Base-by-base conservation (phyloP, 2,113 vertebrate species). In the Anarrhichthys ocellatus region DNA sequence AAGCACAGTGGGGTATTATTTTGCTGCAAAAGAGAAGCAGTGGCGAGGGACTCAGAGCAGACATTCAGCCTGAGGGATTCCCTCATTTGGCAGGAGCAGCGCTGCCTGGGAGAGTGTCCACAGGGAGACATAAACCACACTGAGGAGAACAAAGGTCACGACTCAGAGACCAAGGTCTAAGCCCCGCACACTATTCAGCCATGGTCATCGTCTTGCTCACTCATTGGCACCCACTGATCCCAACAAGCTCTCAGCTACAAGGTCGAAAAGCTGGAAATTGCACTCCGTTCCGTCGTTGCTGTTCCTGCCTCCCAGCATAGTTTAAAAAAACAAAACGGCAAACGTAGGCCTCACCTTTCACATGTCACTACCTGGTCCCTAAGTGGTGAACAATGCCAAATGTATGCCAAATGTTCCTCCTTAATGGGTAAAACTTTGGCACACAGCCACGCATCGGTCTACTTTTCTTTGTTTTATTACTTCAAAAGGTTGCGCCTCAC, bases 131-230 rank as follows among this genome's bases (percentile, higher is more conserved):
- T 89, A 89, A 92, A 88, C 83, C 85, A 59, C 87, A 65, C 9
- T 38, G 81, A 85, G 73, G 62, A 90, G 90, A 94, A 94, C 92
- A 94, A 93, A 93, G 91, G 92, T 93, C 89, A 92, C 64, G 64
- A 92, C 91, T 93, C 89, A 95, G 88, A 93, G 89, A 88, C 91
- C 88, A 89, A 76, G 88, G 83, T 83, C 84, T 91, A 81, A 89
- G 66, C 82, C 84, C 87, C 71, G 79, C 54, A 38, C 82, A 77
- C 73, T 67, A 82, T 92, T 88, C 90, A 89, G 79, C 81, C 71
- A 27, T 74, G 81, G 75, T 89, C 86, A 83, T 82, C 77, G 32
- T 81, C 81, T 76, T 78, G 69, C 81, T 83, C 70, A 70, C 46
- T 70, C 62, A 92, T 89, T 90, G 66, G 84, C 83, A 78, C 27